A percentile compares a stretch with the other conserved stretches of the same genome.
phyloP scores from a whole-genome alignment of 2,113 vertebrate species.

The Caloenas nicobarica region DNA sequence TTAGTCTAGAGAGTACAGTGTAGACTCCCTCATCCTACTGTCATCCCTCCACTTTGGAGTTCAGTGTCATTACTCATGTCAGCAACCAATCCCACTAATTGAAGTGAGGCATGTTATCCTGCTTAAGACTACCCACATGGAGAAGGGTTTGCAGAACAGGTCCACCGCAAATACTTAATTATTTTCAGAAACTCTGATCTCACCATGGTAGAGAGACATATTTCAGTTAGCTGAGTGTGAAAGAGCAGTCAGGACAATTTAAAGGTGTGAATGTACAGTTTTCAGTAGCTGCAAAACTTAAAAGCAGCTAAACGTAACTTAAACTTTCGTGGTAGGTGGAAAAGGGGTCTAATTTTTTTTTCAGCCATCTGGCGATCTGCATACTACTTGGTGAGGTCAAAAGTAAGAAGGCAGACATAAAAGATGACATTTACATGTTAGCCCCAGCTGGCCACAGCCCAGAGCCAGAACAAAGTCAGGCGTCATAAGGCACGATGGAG shows the following conservation, averaged over 20 bases:
- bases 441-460: not conserved
- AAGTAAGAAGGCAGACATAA: not conserved
- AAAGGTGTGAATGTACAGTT: not conserved
- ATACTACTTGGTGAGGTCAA: not conserved
- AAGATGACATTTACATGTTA: not conserved
- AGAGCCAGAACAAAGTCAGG: not conserved
- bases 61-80: not conserved
- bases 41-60: not conserved
- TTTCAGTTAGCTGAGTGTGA: not conserved
- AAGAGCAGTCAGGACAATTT: not conserved
- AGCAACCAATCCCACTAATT: not conserved
- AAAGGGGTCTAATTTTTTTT: not conserved
- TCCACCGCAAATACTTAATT: not conserved
- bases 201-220: not conserved
- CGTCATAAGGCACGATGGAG: rapidly evolving
- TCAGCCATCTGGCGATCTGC: not conserved
- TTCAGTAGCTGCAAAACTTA: not conserved
- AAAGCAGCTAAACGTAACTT: not conserved
- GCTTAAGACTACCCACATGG: not conserved
- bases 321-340: not conserved
- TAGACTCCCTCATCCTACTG: not conserved
- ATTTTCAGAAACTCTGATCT: not conserved
- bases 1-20: not conserved
- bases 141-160: not conserved
- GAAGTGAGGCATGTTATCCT: not conserved